phyloP scores from a whole-genome alignment of 2,113 vertebrate species.

The Serinus canaria region DNA sequence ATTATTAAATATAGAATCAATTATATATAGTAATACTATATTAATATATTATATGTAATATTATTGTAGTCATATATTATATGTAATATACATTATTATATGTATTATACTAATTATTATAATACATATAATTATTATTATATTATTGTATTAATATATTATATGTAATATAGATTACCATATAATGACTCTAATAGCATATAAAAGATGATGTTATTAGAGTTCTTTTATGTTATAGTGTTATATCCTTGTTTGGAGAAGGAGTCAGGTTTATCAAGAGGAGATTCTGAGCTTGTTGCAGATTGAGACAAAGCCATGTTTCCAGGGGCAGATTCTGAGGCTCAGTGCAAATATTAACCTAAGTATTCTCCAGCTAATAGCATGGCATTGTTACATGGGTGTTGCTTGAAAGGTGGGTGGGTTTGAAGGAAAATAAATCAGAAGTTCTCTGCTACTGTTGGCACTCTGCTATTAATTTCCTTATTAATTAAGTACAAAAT shows the following conservation, averaged over 20 bases:
- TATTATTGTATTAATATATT: too few species aligned
- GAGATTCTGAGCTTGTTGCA: neutral
- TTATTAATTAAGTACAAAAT: slow-evolving; percentile 1
- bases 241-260: neutral
- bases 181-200: neutral
- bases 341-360: slow-evolving; percentile 1
- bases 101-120: too few species aligned
- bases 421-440: neutral
- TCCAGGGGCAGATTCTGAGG: neutral
- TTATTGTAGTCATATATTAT: too few species aligned
- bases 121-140: too few species aligned
- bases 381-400: neutral
- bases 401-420: neutral
- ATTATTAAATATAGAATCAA: neutral
- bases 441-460: neutral
- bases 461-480: neutral
- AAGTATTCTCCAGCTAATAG: neutral
- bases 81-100: neutral
- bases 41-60: too few species aligned
- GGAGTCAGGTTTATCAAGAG: neutral
- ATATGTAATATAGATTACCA: neutral
- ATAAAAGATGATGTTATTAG: neutral
- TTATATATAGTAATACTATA: too few species aligned
- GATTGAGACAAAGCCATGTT: neutral
- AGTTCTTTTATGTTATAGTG: too few species aligned